Percentiles rank a stretch among this genome's conserved stretches.
phyloP scores from a whole-genome alignment of 2,113 vertebrate genomes.

The Anser cygnoides region DNA sequence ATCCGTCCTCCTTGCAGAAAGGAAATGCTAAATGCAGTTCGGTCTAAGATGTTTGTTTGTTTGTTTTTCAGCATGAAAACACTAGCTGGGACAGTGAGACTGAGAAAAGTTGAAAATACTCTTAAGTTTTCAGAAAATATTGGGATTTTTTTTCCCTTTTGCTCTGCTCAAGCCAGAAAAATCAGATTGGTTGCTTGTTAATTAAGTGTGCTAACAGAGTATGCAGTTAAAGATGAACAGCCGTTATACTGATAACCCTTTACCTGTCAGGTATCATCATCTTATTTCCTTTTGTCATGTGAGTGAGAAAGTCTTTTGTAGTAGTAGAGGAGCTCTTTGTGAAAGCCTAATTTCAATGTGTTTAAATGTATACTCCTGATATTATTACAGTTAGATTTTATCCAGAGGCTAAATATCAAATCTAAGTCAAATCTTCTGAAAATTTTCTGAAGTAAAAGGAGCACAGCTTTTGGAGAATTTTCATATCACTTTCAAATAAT shows the following conservation, averaged over 20 bases:
- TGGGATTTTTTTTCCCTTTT: neutral
- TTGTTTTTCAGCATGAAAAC: neutral
- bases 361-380: conserved; percentile 16
- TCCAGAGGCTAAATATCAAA: conserved; percentile 25
- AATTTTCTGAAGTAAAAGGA: neutral
- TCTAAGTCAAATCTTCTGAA: neutral
- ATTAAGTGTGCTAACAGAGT: neutral
- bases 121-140: neutral
- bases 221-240: neutral
- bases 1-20: neutral
- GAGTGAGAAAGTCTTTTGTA: neutral
- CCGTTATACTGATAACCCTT: conserved; percentile 21
- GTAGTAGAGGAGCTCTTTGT: neutral
- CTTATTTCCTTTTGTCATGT: neutral
- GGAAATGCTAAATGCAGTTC: neutral
- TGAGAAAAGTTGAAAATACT: neutral
- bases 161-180: neutral
- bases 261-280: neutral
- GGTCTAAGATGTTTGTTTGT: neutral
- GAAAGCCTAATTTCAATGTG: neutral
- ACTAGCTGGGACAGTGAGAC: neutral
- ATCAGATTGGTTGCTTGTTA: neutral
- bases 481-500: neutral
- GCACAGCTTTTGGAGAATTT: neutral
- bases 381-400: neutral